Base-by-base conservation (phyloP, 2,113 vertebrate species). In the Heterocephalus glaber region DNA sequence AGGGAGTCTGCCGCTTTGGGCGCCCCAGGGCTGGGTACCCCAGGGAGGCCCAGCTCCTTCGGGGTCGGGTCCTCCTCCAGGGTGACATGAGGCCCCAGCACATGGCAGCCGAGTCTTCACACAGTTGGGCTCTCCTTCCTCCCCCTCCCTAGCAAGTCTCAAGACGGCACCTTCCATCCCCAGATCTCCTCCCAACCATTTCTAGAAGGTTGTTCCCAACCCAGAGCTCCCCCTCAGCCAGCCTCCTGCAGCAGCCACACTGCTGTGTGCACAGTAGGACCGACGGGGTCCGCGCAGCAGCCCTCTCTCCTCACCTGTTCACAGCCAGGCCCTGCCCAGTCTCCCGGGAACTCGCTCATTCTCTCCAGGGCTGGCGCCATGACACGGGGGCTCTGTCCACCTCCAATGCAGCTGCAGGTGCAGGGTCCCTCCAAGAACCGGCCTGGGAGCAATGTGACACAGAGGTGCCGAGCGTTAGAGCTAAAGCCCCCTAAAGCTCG, bases 291-390 rank as follows among this genome's bases (percentile, higher is more conserved):
- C 4, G 0, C 0, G 7, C 0, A 86, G n/a, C 0, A 38, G 49
- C n/a, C n/a, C 72, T 72, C 3, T 13, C 92, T n/a, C 24, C 96
- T 97, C 86, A 98, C 98, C 98, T 97, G 94, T 60, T 95, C 93
- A 47, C 0, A 0, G 22, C 91, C 97, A 65, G 88, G 54, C 54
- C 86, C 85, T 8, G 6, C 38, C 0, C 77, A 13, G 56, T 90
- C 92, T 77, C 92, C 85, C 80, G 30, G 68, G 86, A 89, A 61
- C 52, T 84, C 26, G 0, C 0, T 66, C 11, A 17, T 47, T 24
- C 60, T 35, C 65, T 80, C 89, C 9, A 0, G 74, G 86, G 88
- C 17, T 74, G 93, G 26, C 5, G 3, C 5, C 30, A 7, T n/a
- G n/a, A 26, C 35, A 14, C 14, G 22, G 49, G 93, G 58, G 19